These are phyloP conservation scores for Sarcophaga caerulescens DNA, from an alignment of 2,888 invertebrate genomes.

Conservation along the genomic window DNA sequence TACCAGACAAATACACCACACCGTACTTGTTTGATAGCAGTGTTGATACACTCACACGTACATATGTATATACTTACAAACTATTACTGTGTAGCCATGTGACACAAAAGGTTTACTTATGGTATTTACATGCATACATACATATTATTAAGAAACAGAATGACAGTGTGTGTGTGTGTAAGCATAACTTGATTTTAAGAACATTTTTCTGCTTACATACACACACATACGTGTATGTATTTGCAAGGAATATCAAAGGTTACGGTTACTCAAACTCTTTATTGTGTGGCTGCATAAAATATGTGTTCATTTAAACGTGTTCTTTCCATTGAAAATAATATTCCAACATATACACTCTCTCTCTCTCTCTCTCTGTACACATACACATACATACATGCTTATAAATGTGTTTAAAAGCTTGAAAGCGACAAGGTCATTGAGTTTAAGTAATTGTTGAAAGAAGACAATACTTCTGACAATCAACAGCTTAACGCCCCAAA, in stretches of 20 bases:
- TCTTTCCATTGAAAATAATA: not conserved
- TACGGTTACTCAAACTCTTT: not conserved
- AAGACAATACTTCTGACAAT: conserved; percentile 80
- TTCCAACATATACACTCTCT: not conserved
- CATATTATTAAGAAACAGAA: no score
- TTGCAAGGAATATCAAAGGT: not conserved
- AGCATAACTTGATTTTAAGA: not conserved
- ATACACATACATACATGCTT: not conserved
- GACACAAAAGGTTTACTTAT: no score
- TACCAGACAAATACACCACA: conserved; percentile 29
- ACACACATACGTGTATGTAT: not conserved
- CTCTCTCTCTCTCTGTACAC: not conserved
- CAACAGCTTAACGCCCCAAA: conserved; percentile 77
- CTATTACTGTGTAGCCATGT: not conserved
- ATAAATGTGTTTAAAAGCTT: conserved; percentile 36
- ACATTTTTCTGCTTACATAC: no score
- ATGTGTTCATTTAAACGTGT: conserved; percentile 16
- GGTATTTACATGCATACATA: no score
- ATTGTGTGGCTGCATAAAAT: not conserved
- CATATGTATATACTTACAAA: not conserved
- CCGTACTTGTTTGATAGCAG: not conserved
- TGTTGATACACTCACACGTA: no score
- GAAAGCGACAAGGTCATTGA: conserved; percentile 69
- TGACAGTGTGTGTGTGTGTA: not conserved
- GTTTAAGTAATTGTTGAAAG: conserved; percentile 74